Evolutionary conservation across 2,888 invertebrate species (phyloP).

Genomic region (Sesamia inferens): DNA sequence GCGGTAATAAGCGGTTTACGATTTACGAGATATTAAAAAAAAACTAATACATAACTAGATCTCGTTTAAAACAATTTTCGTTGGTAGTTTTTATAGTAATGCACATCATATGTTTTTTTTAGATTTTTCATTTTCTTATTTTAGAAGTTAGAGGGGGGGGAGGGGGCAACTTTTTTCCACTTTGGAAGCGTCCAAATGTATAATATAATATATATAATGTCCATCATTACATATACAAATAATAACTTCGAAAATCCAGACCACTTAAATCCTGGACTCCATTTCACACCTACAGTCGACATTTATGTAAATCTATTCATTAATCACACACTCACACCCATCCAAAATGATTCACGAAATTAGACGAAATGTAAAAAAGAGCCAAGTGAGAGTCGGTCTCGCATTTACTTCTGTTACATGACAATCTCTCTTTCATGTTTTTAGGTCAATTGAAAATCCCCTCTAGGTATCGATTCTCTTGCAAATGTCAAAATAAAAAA

Average conservation of each 20-base stretch:
- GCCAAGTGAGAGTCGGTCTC: background rate
- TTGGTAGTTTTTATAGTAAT: no score
- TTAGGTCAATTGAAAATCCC: background rate
- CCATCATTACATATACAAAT: slow-evolving; percentile 2
- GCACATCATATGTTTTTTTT: no score
- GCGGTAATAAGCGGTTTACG: no score
- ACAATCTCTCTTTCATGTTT: background rate
- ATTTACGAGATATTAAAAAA: no score
- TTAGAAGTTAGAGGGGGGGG: no score
- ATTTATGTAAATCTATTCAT: slow-evolving; percentile 23
- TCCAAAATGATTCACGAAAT: slow-evolving; percentile 40
- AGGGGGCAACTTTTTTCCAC: no score
- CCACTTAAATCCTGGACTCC: background rate
- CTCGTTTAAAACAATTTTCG: no score
- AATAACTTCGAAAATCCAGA: slow-evolving; percentile 5
- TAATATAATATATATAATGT: no score
- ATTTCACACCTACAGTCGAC: slow-evolving; percentile 13
- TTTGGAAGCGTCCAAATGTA: no score
- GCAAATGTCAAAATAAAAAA: background rate
- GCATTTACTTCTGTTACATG: background rate
- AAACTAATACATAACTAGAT: no score
- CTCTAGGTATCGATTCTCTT: background rate
- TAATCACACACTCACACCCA: slow-evolving; percentile 34
- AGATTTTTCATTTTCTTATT: no score
- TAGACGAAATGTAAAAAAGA: slow-evolving; percentile 23